Evolutionary conservation across 1,140 invertebrate genomes (phyloP).

Genomic region (Drosophila sturtevanti): DNA sequence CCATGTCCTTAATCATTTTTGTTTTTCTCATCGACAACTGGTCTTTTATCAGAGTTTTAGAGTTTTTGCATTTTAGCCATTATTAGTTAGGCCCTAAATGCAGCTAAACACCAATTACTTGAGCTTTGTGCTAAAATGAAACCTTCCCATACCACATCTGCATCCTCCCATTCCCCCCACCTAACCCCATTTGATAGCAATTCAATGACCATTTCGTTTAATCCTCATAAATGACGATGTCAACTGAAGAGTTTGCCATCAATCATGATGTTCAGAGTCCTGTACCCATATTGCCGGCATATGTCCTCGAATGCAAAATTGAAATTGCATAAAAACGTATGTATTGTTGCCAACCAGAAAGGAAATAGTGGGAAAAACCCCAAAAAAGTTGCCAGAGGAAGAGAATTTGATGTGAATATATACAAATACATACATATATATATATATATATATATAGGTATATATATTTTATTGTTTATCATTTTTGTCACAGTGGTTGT

Average conservation of each 20-base stretch:
- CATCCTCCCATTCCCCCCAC: too few relatives aligned
- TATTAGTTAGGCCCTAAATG: slow-evolving; percentile 57
- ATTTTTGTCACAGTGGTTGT: background rate
- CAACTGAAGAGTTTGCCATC: slow-evolving; percentile 50
- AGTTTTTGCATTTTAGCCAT: slow-evolving; percentile 34
- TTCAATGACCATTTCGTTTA: slow-evolving; percentile 39
- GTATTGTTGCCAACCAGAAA: background rate
- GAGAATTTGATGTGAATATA: background rate
- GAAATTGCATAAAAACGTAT: slow-evolving; percentile 26
- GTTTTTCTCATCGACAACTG: slow-evolving; percentile 24
- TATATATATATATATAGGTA: too few relatives aligned
- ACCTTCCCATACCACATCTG: background rate
- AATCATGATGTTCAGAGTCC: slow-evolving; percentile 48
- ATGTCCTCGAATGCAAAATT: slow-evolving; percentile 32
- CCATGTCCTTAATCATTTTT: slow-evolving; percentile 9
- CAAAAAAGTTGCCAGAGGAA: background rate
- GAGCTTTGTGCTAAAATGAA: slow-evolving; percentile 37
- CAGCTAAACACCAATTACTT: slow-evolving; percentile 74
- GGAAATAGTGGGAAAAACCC: background rate
- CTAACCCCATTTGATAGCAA: slow-evolving; percentile 13
- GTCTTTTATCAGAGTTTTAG: background rate
- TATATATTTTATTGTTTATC: slow-evolving; percentile 14
- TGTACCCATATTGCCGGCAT: background rate
- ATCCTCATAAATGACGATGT: slow-evolving; percentile 37
- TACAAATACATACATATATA: too few relatives aligned